Conservation (phyloP, 1,140 invertebrate genomes). For the Temnothorax nylanderi region DNA sequence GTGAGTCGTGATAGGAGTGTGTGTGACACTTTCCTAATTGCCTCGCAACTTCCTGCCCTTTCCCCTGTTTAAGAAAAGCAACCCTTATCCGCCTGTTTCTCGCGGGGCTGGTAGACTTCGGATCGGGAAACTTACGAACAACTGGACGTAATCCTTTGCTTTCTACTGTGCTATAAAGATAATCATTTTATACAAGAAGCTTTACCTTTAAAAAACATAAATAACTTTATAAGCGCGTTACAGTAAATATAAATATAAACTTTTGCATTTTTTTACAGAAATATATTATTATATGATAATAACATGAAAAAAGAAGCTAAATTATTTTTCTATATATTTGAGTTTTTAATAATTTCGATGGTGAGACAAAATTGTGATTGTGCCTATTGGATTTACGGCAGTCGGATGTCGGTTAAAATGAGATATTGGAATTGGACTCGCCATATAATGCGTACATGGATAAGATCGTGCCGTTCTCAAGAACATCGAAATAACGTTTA, state of each 20-base stretch:
- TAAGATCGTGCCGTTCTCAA: constrained; percentile 44
- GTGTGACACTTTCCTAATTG: constrained; percentile 78
- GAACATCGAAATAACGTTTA: constrained; percentile 56
- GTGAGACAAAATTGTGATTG: constrained; percentile 4
- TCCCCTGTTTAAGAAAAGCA: constrained; percentile 72
- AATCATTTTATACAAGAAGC: neutral
- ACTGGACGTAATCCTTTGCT: constrained; percentile 22
- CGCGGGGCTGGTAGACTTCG: constrained; percentile 47
- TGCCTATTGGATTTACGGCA: constrained; percentile 13
- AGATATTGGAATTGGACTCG: constrained; percentile 50
- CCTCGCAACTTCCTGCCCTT: constrained; percentile 69
- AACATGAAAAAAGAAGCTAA: neutral
- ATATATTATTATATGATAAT: neutral
- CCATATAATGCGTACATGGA: constrained; percentile 42
- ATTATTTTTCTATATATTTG: neutral
- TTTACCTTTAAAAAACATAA: neutral
- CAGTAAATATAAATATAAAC: too few species aligned
- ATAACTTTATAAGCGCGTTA: neutral
- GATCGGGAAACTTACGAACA: constrained; percentile 45
- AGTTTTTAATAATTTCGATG: neutral
- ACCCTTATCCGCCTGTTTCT: constrained; percentile 64
- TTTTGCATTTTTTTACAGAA: neutral
- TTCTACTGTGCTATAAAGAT: neutral
- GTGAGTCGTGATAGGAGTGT: constrained; percentile 75
- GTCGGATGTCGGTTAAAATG: constrained; percentile 49